Percentiles rank a stretch among this genome's conserved stretches.
Conservation (phyloP, 1,140 invertebrate species). For the Drosophila sucinea region DNA sequence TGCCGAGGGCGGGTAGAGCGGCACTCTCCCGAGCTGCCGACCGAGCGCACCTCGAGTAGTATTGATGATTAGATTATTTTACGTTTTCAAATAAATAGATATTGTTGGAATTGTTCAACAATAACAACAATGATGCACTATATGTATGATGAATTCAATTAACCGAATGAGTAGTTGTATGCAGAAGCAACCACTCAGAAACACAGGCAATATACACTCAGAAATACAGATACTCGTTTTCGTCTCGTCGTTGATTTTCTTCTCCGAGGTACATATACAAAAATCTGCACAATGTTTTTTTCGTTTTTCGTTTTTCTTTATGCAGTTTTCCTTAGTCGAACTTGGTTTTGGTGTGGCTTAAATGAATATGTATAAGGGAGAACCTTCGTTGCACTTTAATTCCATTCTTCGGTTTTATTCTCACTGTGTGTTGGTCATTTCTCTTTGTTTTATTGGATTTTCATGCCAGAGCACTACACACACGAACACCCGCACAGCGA, state of each 20-base stretch:
- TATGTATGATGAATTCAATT: conserved; percentile 54
- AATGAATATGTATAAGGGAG: conserved; percentile 16
- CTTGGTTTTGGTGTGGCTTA: conserved; percentile 34
- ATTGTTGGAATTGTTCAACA: conserved; percentile 52
- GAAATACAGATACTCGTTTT: conserved; percentile 27
- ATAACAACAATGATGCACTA: conserved; percentile 38
- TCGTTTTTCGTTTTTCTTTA: conserved; percentile 37
- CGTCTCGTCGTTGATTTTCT: conserved; percentile 14
- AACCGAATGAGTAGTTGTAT: conserved; percentile 21
- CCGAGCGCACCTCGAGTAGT: conserved; percentile 67
- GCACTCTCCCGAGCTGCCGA: conserved; percentile 24
- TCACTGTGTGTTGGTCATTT: conserved; percentile 33
- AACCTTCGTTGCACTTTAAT: conserved; percentile 59
- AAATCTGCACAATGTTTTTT: conserved; percentile 49
- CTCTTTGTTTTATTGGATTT: conserved; percentile 60
- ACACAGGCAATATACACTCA: conserved; percentile 27
- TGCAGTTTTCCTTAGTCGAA: conserved; percentile 44
- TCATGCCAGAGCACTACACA: conserved; percentile 28
- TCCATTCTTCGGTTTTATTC: conserved; percentile 33
- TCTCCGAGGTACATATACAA: conserved; percentile 49
- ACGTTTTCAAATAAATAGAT: conserved; percentile 67
- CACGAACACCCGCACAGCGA: conserved; percentile 39
- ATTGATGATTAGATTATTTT: conserved; percentile 69
- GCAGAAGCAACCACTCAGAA: conserved; percentile 22
- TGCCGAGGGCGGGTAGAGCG: conserved; percentile 34